Evolutionary conservation across 1,140 invertebrate genomes (phyloP).

Genomic region (Popillia japonica): DNA sequence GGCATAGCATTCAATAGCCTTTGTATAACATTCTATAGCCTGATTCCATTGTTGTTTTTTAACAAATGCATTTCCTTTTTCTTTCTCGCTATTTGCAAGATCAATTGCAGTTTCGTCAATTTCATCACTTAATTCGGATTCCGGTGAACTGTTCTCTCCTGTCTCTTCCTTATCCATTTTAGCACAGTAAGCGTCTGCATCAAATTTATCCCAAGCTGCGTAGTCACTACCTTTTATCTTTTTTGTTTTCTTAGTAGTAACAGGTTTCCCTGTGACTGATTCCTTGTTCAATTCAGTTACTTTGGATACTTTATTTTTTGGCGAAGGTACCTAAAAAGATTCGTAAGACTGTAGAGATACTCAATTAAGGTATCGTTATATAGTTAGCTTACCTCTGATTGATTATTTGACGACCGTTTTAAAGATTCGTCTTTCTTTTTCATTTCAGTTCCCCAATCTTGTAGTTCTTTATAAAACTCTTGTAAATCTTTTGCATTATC

Average conservation of each 20-base stretch:
- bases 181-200: conserved; percentile 78
- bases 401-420: conserved; percentile 44
- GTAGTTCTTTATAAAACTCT: conserved; percentile 78
- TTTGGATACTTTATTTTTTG: conserved; percentile 28
- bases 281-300: conserved; percentile 19
- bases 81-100: conserved; percentile 68
- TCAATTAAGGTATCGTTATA: not conserved
- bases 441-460: conserved; percentile 85
- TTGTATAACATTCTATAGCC: conserved; percentile 82
- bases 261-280: conserved; percentile 61
- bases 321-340: not conserved
- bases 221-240: conserved; percentile 71
- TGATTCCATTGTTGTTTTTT: conserved; percentile 79
- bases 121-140: conserved; percentile 62
- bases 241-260: conserved; percentile 55
- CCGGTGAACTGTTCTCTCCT: conserved; percentile 60
- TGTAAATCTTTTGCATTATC: conserved; percentile 79
- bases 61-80: conserved; percentile 83
- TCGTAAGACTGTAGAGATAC: not conserved
- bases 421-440: conserved; percentile 79
- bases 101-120: conserved; percentile 62
- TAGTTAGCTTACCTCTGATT: not conserved
- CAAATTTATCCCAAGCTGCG: conserved; percentile 81
- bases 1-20: conserved; percentile 79
- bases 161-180: conserved; percentile 69